phyloP scores from a whole-genome alignment of 2,113 vertebrate genomes.

The Phaethon lepturus region DNA sequence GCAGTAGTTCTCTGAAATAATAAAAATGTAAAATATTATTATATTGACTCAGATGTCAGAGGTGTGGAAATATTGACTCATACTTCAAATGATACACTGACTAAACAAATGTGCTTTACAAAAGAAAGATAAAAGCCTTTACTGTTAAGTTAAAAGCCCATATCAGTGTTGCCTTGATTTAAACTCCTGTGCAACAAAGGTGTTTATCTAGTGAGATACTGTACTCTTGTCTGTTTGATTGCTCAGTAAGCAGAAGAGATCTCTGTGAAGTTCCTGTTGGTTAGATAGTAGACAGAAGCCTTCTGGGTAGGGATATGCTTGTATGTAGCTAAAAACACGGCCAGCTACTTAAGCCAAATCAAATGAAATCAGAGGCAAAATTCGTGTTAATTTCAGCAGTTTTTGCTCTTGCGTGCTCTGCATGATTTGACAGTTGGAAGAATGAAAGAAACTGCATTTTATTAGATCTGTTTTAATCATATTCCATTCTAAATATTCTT shows the following conservation, averaged over 20 bases:
- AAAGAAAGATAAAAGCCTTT: conserved; percentile 30
- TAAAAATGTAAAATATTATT: not conserved
- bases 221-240: not conserved
- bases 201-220: not conserved
- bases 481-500: not conserved
- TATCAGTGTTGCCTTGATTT: not conserved
- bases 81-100: not conserved
- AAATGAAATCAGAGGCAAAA: not conserved
- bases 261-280: not conserved
- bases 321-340: not conserved
- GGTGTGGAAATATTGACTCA: conserved; percentile 6
- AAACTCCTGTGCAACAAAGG: not conserved
- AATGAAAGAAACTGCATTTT: not conserved
- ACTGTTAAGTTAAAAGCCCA: not conserved
- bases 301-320: not conserved
- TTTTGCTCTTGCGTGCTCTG: fast-evolving
- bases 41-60: not conserved
- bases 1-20: not conserved
- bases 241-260: conserved; percentile 4
- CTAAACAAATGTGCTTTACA: not conserved
- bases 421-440: not conserved
- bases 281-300: not conserved
- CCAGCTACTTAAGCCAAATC: not conserved
- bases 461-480: not conserved
- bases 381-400: not conserved